Conservation (phyloP, 92 coral and sea anemone species). For the Ricordea florida region DNA sequence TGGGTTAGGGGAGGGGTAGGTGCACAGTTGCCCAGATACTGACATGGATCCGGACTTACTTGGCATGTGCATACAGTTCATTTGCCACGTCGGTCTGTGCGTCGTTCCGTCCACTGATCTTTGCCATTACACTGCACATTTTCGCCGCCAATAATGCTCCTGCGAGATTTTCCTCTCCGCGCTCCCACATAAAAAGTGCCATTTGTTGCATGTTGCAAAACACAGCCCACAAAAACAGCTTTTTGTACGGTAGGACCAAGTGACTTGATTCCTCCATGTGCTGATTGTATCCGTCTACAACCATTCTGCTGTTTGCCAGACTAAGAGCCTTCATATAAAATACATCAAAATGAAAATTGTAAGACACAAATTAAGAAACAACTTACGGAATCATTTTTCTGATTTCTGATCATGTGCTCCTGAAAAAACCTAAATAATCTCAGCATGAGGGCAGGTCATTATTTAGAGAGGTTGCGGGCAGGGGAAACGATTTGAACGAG, state of each 20-base stretch:
- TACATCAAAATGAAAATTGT: background rate
- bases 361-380: background rate
- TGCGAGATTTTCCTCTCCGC: conserved; percentile 79
- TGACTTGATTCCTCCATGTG: background rate
- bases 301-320: conserved; percentile 18
- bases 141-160: conserved; percentile 78
- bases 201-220: conserved; percentile 85
- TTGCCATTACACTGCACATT: conserved; percentile 76
- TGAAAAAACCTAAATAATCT: no score
- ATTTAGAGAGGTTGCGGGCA: no score
- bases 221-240: conserved; percentile 83
- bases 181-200: conserved; percentile 90
- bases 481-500: no score
- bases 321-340: conserved; percentile 12
- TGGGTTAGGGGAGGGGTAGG: no score
- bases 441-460: no score
- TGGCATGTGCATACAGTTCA: conserved; percentile 59
- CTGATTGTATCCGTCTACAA: conserved; percentile 11
- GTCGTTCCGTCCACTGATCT: conserved; percentile 66
- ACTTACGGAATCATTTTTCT: background rate
- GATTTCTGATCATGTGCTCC: no score
- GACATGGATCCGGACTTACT: conserved; percentile 34
- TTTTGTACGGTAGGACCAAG: conserved; percentile 52
- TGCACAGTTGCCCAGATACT: background rate
- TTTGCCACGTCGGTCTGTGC: conserved; percentile 65